Evolutionary conservation across 2,888 invertebrate species (phyloP).

Genomic region (Xestoiulus laeticollis): DNA sequence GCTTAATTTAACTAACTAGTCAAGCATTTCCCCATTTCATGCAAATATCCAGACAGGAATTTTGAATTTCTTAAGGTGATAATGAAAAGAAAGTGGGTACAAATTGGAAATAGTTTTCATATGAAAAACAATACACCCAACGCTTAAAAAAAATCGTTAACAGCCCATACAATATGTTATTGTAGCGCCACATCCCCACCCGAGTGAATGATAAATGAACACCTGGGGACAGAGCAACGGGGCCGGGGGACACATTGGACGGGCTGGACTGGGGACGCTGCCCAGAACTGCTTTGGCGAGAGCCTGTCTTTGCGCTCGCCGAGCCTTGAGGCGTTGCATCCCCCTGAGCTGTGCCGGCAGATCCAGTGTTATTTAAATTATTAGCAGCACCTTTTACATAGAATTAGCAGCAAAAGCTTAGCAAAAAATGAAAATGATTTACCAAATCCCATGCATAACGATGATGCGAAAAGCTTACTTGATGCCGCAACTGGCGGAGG

Average conservation of each 20-base stretch:
- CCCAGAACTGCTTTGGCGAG: conserved; percentile 35
- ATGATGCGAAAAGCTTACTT: conserved; percentile 2
- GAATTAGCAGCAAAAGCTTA: not conserved
- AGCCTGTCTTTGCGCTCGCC: not conserved
- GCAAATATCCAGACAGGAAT: not conserved
- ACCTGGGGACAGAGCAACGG: conserved; percentile 52
- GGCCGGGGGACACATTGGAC: conserved; percentile 52
- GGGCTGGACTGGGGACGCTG: conserved; percentile 27
- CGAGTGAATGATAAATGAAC: conserved; percentile 30
- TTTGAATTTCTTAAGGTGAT: too few species aligned
- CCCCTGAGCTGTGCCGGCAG: not conserved
- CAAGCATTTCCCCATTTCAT: not conserved
- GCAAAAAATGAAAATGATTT: not conserved
- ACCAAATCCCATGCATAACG: not conserved
- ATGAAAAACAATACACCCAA: too few species aligned
- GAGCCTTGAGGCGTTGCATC: not conserved
- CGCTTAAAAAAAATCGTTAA: too few species aligned
- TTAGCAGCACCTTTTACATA: conserved; percentile 8
- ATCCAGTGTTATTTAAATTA: conserved; percentile 16
- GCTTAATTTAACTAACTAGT: not conserved
- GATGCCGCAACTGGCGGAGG: not conserved
- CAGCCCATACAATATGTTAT: too few species aligned
- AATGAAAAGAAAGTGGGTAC: too few species aligned
- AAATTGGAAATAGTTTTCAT: too few species aligned
- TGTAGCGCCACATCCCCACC: not conserved